Percentiles rank a stretch among this genome's conserved stretches.
Evolutionary conservation across 2,113 vertebrate genomes (phyloP).

Genomic region (Centropus unirufus): DNA sequence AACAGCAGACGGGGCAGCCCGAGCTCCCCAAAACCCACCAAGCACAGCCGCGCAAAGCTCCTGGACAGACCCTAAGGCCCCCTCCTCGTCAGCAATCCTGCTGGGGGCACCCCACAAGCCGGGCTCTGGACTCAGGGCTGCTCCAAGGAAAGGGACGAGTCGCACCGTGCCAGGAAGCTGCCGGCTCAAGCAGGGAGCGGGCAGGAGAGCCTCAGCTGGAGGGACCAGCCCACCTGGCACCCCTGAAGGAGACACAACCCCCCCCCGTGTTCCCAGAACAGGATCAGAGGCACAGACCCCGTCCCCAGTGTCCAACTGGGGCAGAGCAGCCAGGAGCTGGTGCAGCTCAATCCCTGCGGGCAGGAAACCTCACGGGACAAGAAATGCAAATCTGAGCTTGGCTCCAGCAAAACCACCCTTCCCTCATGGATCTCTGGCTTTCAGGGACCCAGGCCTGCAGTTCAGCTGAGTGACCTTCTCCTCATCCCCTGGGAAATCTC

Average conservation of each 20-base stretch:
- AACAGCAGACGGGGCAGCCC: background rate
- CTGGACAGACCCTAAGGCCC: background rate
- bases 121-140: background rate
- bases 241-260: background rate
- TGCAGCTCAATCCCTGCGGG: background rate
- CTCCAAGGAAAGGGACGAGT: background rate
- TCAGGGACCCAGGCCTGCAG: background rate
- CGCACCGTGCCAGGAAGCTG: rapidly evolving
- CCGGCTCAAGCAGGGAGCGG: background rate
- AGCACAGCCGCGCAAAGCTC: background rate
- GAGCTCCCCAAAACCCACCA: background rate
- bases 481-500: background rate
- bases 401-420: background rate
- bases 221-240: background rate
- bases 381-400: background rate
- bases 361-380: background rate
- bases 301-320: background rate
- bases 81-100: background rate
- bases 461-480: background rate
- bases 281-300: background rate
- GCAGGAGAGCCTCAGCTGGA: background rate
- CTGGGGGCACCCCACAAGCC: background rate
- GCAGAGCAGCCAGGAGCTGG: background rate
- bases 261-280: background rate
- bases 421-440: background rate